Percentiles rank a stretch among this genome's conserved stretches.
Conservation (phyloP, 2,888 invertebrate species). For the Ptychoptera contaminata region DNA sequence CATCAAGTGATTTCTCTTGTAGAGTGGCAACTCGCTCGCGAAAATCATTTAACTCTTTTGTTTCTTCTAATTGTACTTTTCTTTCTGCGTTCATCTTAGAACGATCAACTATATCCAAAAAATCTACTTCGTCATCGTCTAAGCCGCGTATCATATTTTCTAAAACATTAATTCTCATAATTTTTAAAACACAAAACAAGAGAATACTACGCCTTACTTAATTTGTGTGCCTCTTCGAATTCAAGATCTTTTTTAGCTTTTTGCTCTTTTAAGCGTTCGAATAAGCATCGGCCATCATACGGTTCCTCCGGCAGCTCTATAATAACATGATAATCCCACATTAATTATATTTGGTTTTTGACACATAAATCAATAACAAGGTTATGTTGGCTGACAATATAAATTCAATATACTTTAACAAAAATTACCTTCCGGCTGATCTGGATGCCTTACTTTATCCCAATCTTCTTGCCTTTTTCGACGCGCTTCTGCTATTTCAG, state of each 20-base stretch:
- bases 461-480: slow-evolving; percentile 84
- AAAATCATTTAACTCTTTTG: slow-evolving; percentile 69
- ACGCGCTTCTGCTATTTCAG: slow-evolving; percentile 67
- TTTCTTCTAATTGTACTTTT: slow-evolving; percentile 69
- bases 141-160: slow-evolving; percentile 79
- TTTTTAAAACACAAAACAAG: slow-evolving; percentile 1
- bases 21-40: slow-evolving; percentile 51
- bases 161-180: slow-evolving; percentile 20
- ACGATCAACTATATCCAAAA: slow-evolving; percentile 78
- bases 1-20: slow-evolving; percentile 39
- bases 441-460: slow-evolving; percentile 84
- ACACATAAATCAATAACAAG: slow-evolving; percentile 1
- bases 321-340: background rate
- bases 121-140: slow-evolving; percentile 93
- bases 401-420: slow-evolving; percentile 9
- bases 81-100: slow-evolving; percentile 74
- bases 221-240: slow-evolving; percentile 86
- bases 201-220: slow-evolving; percentile 51
- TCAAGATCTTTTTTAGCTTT: slow-evolving; percentile 82
- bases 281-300: slow-evolving; percentile 74
- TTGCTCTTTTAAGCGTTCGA: slow-evolving; percentile 83
- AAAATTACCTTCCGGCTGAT: slow-evolving; percentile 81
- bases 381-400: slow-evolving; percentile 6
- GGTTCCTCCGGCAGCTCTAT: slow-evolving; percentile 78
- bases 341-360: background rate